Base-by-base conservation (phyloP, 2,113 vertebrate species). In the Bos indicus region DNA sequence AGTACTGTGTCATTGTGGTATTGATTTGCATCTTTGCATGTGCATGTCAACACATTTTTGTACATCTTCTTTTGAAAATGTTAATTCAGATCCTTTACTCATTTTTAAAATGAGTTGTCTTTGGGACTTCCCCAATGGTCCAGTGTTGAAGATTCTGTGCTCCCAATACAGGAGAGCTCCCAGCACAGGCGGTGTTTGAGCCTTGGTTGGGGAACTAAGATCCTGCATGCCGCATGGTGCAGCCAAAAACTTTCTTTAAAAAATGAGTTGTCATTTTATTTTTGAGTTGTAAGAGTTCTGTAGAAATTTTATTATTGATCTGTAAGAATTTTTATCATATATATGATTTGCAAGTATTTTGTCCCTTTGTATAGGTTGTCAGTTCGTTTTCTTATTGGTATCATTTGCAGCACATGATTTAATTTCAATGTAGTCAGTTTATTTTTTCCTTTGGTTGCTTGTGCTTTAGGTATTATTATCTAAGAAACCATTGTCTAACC, bases 1-100 rank as follows among this genome's bases (percentile, higher is more conserved):
- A 96, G 23, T 81, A 3, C 12, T 52, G 26, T 60, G 15, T 95
- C 21, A 36, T 16, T 89, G 48, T 84, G 52, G 23, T 77, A 95
- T 96, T 93, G 80, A 92, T 64, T 92, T 92, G 36, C 30, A 59
- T 96, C 40, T 91, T 95, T 96, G 77, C n/a, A 60, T 54, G 43
- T 74, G 36, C 4, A 14, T 64, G 2, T 78, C 83, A 36, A 26
- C 83, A 83, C 56, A 88, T 95, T 64, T 80, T 89, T 77, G 33
- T 81, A 78, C 13, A 57, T 95, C 40, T 93, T 60, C 43, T 94
- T 92, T 95, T 78, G 60, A 90, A 54, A 92, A 82, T 93, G 46
- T 54, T 40, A 40, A 2, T 86, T 84, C 52, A 57, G 60, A 74
- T 43, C 52, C 30, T 90, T 82, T 71, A 28, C 77, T 95, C 28